Evolutionary conservation across 2,888 invertebrate species (phyloP).

Genomic region (Seladonia tumulorum): DNA sequence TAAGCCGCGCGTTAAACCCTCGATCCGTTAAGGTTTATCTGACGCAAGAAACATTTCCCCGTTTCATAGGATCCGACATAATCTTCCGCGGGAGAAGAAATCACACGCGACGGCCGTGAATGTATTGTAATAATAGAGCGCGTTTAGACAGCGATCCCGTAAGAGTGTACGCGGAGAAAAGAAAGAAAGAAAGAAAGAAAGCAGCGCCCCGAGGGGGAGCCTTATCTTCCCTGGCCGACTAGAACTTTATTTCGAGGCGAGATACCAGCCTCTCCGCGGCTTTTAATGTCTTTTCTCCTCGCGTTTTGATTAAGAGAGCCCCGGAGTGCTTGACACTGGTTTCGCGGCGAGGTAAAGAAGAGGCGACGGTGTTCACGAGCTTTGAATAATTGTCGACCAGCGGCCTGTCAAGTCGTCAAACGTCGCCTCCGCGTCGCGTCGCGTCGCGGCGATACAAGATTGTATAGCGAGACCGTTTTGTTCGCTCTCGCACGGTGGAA

Average conservation of each 20-base stretch:
- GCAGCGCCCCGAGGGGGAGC: slow-evolving; percentile 78
- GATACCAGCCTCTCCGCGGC: slow-evolving; percentile 77
- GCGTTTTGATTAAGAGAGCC: slow-evolving; percentile 82
- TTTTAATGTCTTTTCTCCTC: slow-evolving; percentile 83
- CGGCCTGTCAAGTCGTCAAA: slow-evolving; percentile 78
- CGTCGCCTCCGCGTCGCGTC: slow-evolving; percentile 64
- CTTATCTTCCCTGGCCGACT: slow-evolving; percentile 81
- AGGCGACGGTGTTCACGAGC: slow-evolving; percentile 57
- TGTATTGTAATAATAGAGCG: slow-evolving; percentile 70
- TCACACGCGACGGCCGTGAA: slow-evolving; percentile 64
- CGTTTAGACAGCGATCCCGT: slow-evolving; percentile 69
- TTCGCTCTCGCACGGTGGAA: background rate
- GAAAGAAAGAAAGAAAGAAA: slow-evolving; percentile 72
- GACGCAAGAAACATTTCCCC: slow-evolving; percentile 60
- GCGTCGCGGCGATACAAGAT: slow-evolving; percentile 39
- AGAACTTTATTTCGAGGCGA: slow-evolving; percentile 81
- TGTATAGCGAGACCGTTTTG: slow-evolving; percentile 53
- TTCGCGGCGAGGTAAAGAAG: slow-evolving; percentile 57
- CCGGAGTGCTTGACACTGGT: slow-evolving; percentile 62
- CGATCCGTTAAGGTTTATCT: slow-evolving; percentile 60
- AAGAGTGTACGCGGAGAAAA: slow-evolving; percentile 70
- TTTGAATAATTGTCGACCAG: slow-evolving; percentile 83
- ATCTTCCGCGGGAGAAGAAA: slow-evolving; percentile 66
- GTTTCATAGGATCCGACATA: slow-evolving; percentile 65
- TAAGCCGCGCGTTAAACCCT: slow-evolving; percentile 30